Conservation (phyloP, 2,888 invertebrate genomes). For the Isoperla grammatica region DNA sequence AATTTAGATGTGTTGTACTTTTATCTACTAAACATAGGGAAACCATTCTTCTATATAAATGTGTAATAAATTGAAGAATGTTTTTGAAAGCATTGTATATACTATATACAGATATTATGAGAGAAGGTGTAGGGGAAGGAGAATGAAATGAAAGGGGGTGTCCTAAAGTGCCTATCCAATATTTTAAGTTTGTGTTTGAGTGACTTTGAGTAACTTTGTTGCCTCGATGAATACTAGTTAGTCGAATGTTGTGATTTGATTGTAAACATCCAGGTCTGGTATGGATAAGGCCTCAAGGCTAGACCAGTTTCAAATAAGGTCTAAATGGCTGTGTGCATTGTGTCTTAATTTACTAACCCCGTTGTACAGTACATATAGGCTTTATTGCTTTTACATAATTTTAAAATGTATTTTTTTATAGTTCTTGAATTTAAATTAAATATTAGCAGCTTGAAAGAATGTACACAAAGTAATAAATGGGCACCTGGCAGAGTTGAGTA, state of each 20-base stretch:
- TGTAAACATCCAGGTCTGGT: too few relatives aligned
- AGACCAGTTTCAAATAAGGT: too few relatives aligned
- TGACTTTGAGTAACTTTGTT: too few relatives aligned
- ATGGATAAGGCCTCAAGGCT: too few relatives aligned
- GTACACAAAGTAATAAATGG: constrained; percentile 2
- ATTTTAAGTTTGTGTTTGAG: too few relatives aligned
- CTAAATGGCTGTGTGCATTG: constrained; percentile 17
- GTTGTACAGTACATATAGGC: constrained; percentile 3
- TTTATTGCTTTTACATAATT: constrained; percentile 14
- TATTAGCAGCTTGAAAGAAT: not conserved
- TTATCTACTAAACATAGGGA: too few relatives aligned
- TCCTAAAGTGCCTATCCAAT: too few relatives aligned
- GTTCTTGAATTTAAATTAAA: constrained; percentile 1
- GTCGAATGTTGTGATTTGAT: too few relatives aligned
- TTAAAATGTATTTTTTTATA: constrained; percentile 18
- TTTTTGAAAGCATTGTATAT: constrained; percentile 18
- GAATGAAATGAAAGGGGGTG: constrained; percentile 30
- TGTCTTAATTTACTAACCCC: constrained; percentile 11
- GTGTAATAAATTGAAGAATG: constrained; percentile 31
- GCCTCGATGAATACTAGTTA: too few relatives aligned
- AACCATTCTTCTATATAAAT: constrained; percentile 22
- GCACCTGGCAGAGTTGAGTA: too few relatives aligned
- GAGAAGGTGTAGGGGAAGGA: constrained; percentile 40
- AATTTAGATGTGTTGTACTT: too few relatives aligned
- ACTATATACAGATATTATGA: constrained; percentile 27